A percentile compares a stretch with the other conserved stretches of the same genome.
phyloP scores from a whole-genome alignment of 1,140 invertebrate species.

The Mizuhopecten yessoensis region DNA sequence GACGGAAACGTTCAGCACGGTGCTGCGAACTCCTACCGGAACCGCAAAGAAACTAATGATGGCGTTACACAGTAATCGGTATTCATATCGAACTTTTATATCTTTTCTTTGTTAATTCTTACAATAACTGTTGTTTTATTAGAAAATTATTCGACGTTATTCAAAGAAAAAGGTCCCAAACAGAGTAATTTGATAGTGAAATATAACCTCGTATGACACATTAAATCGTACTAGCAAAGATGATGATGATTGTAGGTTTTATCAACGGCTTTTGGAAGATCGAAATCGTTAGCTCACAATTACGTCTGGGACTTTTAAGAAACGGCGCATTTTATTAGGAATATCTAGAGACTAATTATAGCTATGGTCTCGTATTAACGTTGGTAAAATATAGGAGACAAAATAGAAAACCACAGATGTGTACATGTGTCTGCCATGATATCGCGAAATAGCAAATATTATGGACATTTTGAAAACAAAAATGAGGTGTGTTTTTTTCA shows the following conservation, averaged over 20 bases:
- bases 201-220: neutral
- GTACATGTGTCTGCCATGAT: no score
- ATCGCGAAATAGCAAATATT: no score
- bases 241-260: neutral
- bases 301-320: neutral
- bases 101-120: slow-evolving; percentile 1
- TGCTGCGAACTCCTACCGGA: neutral
- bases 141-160: neutral
- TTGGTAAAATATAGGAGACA: no score
- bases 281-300: neutral
- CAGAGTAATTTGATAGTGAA: slow-evolving; percentile 11
- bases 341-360: neutral
- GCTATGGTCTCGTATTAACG: neutral
- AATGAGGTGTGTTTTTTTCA: no score
- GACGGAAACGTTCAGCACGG: slow-evolving; percentile 3
- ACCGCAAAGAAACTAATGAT: neutral
- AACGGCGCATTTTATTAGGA: neutral
- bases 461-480: no score
- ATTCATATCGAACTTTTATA: slow-evolving; percentile 1
- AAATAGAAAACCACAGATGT: no score
- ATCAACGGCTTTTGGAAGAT: neutral
- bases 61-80: slow-evolving; percentile 1
- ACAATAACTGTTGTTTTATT: slow-evolving; percentile 40
- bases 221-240: neutral
- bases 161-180: slow-evolving; percentile 16